These are phyloP conservation scores for Muraenolepis orangiensis DNA, from an alignment of 2,797 vertebrate genomes.

Conservation along the genomic window DNA sequence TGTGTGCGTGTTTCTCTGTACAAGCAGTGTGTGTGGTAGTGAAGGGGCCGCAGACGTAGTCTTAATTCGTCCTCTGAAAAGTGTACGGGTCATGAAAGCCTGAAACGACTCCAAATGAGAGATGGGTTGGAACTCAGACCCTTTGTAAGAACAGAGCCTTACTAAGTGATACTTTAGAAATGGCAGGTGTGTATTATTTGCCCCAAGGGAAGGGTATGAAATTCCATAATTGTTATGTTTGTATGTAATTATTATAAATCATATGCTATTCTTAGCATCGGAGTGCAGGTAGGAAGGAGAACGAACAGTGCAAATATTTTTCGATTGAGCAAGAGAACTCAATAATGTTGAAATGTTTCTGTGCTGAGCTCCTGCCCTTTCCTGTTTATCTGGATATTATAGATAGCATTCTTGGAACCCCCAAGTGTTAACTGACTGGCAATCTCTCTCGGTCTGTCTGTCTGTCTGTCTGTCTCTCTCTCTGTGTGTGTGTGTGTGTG, in stretches of 20 bases:
- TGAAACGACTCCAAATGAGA: not conserved
- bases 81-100: not conserved
- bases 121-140: not conserved
- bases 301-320: not conserved
- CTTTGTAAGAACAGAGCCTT: not conserved
- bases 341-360: not conserved
- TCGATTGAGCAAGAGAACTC: not conserved
- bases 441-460: not conserved
- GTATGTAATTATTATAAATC: not conserved
- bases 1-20: conserved; percentile 30
- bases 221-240: not conserved
- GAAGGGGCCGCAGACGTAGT: not conserved
- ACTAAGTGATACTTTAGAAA: not conserved
- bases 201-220: not conserved
- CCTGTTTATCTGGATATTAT: not conserved
- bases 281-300: not conserved
- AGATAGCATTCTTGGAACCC: not conserved
- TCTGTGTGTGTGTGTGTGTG: too few relatives aligned
- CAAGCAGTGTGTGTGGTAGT: conserved; percentile 56
- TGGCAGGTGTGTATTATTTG: not conserved
- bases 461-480: too few relatives aligned
- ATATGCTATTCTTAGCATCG: not conserved
- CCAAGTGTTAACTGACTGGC: not conserved
- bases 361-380: not conserved
- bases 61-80: conserved; percentile 7